Conservation (phyloP, 1,140 invertebrate species). For the Acromyrmex heyeri region DNA sequence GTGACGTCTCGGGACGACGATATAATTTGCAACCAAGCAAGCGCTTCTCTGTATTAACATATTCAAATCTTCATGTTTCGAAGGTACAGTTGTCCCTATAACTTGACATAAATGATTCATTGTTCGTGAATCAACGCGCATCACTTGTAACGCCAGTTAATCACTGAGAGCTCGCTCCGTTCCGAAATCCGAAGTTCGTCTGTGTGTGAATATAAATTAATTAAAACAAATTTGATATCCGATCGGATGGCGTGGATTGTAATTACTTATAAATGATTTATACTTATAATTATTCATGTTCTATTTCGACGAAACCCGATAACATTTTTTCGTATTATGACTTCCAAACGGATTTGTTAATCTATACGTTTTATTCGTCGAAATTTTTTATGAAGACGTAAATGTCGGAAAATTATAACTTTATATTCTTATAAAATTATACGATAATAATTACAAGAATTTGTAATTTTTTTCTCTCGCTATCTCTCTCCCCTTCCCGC, state of each 20-base stretch:
- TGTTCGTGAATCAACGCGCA: constrained; percentile 52
- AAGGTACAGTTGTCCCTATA: constrained; percentile 1
- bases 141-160: constrained; percentile 53
- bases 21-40: constrained; percentile 45
- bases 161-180: constrained; percentile 7
- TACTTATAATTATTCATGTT: constrained; percentile 29
- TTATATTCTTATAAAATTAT: too few relatives aligned
- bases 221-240: constrained; percentile 43
- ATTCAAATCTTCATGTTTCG: constrained; percentile 48
- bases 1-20: constrained; percentile 31
- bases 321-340: background rate
- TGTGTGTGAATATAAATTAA: constrained; percentile 48
- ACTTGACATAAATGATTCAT: constrained; percentile 56
- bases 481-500: background rate
- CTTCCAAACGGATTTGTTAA: background rate
- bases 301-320: too few relatives aligned
- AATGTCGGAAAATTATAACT: background rate
- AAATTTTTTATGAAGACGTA: background rate
- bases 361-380: background rate
- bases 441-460: too few relatives aligned
- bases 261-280: constrained; percentile 38
- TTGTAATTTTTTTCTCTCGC: background rate
- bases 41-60: constrained; percentile 51
- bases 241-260: constrained; percentile 3
- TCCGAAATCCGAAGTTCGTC: background rate